Evolutionary conservation across 2,888 invertebrate species (phyloP).

Genomic region (Lycia hirtaria): DNA sequence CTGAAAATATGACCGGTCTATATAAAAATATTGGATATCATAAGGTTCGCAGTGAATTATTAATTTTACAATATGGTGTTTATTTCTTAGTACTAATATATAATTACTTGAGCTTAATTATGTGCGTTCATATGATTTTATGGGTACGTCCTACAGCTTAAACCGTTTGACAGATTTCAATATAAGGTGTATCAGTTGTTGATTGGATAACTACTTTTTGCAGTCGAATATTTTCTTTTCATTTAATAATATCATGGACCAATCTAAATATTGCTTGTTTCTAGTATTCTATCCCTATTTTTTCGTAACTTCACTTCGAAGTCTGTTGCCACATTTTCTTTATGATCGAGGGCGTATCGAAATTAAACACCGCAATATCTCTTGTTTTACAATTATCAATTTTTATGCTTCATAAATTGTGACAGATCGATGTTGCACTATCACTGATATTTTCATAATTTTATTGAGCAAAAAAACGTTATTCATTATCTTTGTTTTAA

Average conservation of each 20-base stretch:
- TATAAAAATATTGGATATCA: too few relatives aligned
- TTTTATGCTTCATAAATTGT: conserved; percentile 15
- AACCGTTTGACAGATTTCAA: too few relatives aligned
- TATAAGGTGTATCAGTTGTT: too few relatives aligned
- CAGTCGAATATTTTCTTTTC: neutral
- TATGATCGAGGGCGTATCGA: conserved; percentile 18
- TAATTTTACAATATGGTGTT: too few relatives aligned
- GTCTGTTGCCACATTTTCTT: conserved; percentile 7
- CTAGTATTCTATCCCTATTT: conserved; percentile 1
- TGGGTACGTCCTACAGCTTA: too few relatives aligned
- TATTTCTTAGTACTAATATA: too few relatives aligned
- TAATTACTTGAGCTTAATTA: too few relatives aligned
- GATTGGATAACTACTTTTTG: too few relatives aligned
- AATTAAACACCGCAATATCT: conserved; percentile 23
- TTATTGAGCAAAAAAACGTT: neutral
- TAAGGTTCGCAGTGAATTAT: too few relatives aligned
- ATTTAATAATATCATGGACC: neutral
- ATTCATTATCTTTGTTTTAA: too few relatives aligned
- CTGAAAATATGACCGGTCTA: too few relatives aligned
- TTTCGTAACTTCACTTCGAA: conserved; percentile 22
- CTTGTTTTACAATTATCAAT: conserved; percentile 23
- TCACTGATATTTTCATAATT: conserved; percentile 5
- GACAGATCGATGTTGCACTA: conserved; percentile 18
- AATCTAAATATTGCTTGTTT: neutral
- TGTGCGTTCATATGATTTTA: too few relatives aligned